A percentile compares a stretch with the other conserved stretches of the same genome.
Conservation (phyloP, 2,888 invertebrate genomes). For the Drosophila rubida region DNA sequence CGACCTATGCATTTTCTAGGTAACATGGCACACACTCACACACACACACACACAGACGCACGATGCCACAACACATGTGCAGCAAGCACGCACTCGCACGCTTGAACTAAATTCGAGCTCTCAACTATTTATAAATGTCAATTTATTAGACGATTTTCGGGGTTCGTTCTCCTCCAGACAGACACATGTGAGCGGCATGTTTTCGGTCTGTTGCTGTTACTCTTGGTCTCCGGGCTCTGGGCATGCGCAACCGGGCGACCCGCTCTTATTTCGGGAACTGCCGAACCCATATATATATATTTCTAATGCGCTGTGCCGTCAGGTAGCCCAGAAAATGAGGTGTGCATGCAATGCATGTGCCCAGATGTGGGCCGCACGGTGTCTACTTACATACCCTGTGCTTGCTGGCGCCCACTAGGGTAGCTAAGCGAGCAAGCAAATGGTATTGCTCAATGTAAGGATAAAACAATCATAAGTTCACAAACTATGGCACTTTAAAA, state of each 20-base stretch:
- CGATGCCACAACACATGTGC: constrained; percentile 61
- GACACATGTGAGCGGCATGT: constrained; percentile 70
- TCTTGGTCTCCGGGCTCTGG: constrained; percentile 20
- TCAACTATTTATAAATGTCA: constrained; percentile 69
- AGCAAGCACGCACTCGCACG: constrained; percentile 53
- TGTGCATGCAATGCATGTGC: constrained; percentile 63
- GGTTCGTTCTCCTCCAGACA: constrained; percentile 41
- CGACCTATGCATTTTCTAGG: constrained; percentile 16
- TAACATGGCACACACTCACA: constrained; percentile 23
- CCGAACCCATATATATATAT: constrained; percentile 60
- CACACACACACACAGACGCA: no score
- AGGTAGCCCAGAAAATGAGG: constrained; percentile 70
- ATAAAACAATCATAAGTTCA: no score
- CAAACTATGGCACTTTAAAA: no score
- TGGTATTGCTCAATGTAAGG: no score
- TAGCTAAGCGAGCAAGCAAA: neutral
- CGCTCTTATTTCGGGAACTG: constrained; percentile 58
- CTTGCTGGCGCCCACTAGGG: no score
- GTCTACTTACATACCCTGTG: constrained; percentile 33
- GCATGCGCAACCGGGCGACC: constrained; percentile 66
- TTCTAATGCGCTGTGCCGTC: constrained; percentile 53
- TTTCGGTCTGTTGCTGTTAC: constrained; percentile 49
- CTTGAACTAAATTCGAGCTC: constrained; percentile 21
- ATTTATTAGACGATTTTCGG: constrained; percentile 69
- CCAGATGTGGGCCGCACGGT: constrained; percentile 50